These are phyloP conservation scores for Tribolium freemani DNA, from an alignment of 2,888 invertebrate genomes.

Conservation along the genomic window DNA sequence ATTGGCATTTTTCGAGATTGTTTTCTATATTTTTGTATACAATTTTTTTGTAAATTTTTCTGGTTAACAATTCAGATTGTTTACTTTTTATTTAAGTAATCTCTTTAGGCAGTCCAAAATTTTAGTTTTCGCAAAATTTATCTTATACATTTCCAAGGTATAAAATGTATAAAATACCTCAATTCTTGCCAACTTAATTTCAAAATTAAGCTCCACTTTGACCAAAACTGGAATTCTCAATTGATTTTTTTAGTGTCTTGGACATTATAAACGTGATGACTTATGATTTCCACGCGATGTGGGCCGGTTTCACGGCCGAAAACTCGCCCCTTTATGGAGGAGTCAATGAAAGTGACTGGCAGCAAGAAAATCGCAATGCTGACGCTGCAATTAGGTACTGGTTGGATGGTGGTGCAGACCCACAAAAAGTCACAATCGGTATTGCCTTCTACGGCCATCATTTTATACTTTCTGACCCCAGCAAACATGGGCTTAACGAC, in stretches of 20 bases:
- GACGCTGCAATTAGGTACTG: constrained; percentile 41
- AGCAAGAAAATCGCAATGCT: constrained; percentile 36
- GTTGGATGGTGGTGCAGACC: constrained; percentile 39
- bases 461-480: constrained; percentile 29
- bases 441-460: constrained; percentile 39
- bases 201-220: too few relatives aligned
- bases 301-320: constrained; percentile 37
- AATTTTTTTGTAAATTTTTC: too few relatives aligned
- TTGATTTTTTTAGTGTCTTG: constrained; percentile 37
- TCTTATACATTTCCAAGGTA: too few relatives aligned
- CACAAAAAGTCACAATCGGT: constrained; percentile 38
- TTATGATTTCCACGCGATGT: constrained; percentile 37
- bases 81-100: too few relatives aligned
- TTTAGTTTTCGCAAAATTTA: too few relatives aligned
- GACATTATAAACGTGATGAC: constrained; percentile 41
- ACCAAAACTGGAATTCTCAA: too few relatives aligned
- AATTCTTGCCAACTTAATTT: too few relatives aligned
- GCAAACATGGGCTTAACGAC: constrained; percentile 28
- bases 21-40: too few relatives aligned
- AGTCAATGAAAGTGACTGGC: constrained; percentile 45
- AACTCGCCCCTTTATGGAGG: constrained; percentile 42
- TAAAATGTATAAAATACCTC: too few relatives aligned
- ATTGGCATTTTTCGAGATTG: too few relatives aligned
- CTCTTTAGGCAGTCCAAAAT: too few relatives aligned
- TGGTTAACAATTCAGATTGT: too few relatives aligned